Evolutionary conservation across 2,113 vertebrate genomes (phyloP).

Genomic region (Anhinga anhinga): DNA sequence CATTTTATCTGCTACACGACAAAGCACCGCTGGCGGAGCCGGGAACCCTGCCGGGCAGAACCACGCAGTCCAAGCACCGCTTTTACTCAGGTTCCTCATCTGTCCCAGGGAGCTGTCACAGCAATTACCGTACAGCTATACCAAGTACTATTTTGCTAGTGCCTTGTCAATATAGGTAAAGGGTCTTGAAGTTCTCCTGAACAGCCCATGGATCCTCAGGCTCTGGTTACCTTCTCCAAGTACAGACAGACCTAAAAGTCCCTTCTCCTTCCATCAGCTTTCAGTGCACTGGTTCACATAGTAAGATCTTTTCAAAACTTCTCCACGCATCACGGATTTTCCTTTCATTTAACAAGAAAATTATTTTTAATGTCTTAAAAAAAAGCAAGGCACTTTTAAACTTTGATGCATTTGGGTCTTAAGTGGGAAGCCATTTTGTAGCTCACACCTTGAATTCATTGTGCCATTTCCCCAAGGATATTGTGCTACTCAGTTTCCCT

Average conservation of each 20-base stretch:
- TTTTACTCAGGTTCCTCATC: fast-evolving
- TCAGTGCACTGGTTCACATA: neutral
- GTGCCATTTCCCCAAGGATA: neutral
- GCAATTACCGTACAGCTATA: neutral
- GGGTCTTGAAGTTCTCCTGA: neutral
- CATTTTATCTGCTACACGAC: neutral
- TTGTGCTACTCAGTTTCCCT: neutral
- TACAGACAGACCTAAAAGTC: neutral
- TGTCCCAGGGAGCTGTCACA: neutral
- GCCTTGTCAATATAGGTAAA: neutral
- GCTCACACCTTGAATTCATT: neutral
- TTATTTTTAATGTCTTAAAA: neutral
- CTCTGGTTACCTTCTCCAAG: neutral
- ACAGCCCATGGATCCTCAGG: neutral
- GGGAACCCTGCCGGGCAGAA: neutral
- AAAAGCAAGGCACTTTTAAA: neutral
- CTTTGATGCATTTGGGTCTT: neutral
- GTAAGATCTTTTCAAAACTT: neutral
- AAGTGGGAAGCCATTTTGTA: neutral
- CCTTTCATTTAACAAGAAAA: neutral
- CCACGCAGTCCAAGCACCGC: neutral
- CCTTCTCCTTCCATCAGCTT: neutral
- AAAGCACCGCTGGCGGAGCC: neutral
- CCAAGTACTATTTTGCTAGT: neutral
- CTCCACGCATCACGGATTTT: too few species aligned